Percentiles rank a stretch among this genome's conserved stretches.
phyloP scores from a whole-genome alignment of 2,888 invertebrate genomes.

The Andrena bucephala region DNA sequence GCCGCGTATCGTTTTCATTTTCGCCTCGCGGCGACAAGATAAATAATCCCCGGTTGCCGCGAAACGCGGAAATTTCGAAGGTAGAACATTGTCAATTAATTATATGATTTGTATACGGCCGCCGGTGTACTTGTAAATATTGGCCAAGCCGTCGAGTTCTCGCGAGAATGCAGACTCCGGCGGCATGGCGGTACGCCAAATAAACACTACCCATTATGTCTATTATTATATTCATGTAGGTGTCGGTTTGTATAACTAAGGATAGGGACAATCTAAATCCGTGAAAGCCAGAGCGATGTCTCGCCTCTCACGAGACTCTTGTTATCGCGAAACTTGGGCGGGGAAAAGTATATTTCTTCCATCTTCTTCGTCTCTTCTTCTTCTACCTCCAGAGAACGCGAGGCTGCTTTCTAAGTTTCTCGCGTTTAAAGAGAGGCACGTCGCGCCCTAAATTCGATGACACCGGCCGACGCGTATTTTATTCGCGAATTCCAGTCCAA shows the following conservation, averaged over 20 bases:
- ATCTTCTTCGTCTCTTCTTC: neutral
- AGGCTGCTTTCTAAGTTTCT: conserved; percentile 42
- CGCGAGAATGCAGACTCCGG: conserved; percentile 54
- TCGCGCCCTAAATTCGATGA: conserved; percentile 40
- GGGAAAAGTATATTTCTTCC: neutral
- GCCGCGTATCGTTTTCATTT: conserved; percentile 16
- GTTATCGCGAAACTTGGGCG: conserved; percentile 18
- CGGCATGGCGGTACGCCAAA: conserved; percentile 60
- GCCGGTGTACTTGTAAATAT: conserved; percentile 58
- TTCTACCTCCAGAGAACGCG: neutral
- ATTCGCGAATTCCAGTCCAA: conserved; percentile 47
- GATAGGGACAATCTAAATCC: conserved; percentile 59
- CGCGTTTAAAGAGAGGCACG: conserved; percentile 18
- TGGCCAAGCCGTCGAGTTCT: conserved; percentile 35
- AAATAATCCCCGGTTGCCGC: conserved; percentile 33
- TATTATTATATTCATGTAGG: conserved; percentile 67
- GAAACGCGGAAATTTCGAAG: conserved; percentile 53
- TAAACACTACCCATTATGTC: conserved; percentile 68
- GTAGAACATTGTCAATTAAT: conserved; percentile 59
- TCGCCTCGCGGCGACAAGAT: conserved; percentile 22
- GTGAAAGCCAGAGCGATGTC: conserved; percentile 37
- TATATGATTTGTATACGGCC: conserved; percentile 58
- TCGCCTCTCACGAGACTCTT: conserved; percentile 19
- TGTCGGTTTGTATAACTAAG: conserved; percentile 60
- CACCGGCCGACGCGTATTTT: neutral